Evolutionary conservation across 2,113 vertebrate species (phyloP), one percentile per base, ranked within the genome.

Genomic region (Ovis aries): DNA sequence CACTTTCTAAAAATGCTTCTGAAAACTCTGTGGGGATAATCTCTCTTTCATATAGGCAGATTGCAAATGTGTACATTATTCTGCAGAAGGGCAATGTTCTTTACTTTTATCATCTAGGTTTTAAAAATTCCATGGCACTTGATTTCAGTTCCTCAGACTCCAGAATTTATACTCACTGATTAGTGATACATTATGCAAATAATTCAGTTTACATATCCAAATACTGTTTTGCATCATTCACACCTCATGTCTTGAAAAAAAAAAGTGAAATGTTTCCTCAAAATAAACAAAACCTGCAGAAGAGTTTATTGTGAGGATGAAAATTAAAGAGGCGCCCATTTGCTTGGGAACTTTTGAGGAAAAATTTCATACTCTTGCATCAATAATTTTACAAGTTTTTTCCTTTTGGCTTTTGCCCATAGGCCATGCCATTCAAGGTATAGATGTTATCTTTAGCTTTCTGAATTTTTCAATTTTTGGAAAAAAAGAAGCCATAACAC

Each of bases 191-290:
- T 82, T 98, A 97, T 98, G 98, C 98, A 98, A 98, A 98, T 96
- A 98, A 97, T 64, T 91, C 97, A 94, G 98, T 98, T 98, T 98
- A 98, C 96, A 98, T 97, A 98, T 98, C 97, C 25, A 43, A 98
- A 98, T 98, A 15, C 55, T 97, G 87, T 97, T 98, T 98, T 98
- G 97, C 98, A 98, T 98, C 98, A 98, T 98, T 99, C 98, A 98
- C 98, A 98, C 98, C 98, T 99, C 95, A 88, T 84, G 78, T 97
- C 98, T 98, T 98, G 90, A 43, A 95, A 97, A 98, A 97, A 98
- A 98, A 98, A 98, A 98, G 97, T 89, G 96, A 98, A 98, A 97
- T 77, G n/a, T 97, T 98, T 98, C 98, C 96, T 99, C 98, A 98
- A 98, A 99, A 98, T 98, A 99, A 98, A 97, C 98, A 98, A 98